These are phyloP conservation scores for Ivindomyrus marchei DNA, from an alignment of 2,113 vertebrate species.

Conservation along the genomic window DNA sequence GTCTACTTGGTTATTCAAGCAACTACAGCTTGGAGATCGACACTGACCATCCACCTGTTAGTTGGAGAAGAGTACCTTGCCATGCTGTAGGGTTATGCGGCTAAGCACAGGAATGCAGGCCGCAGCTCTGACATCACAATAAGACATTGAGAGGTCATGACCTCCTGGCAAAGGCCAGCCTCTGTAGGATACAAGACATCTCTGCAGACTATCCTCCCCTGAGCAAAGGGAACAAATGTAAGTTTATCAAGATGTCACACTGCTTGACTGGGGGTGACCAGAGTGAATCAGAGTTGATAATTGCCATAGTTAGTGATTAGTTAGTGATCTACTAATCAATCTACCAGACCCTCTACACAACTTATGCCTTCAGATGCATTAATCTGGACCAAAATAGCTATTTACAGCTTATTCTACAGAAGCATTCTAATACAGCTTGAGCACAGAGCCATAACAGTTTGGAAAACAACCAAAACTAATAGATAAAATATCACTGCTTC, in stretches of 20 bases:
- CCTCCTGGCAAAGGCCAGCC: neutral
- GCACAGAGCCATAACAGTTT: neutral
- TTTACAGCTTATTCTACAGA: neutral
- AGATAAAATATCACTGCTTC: neutral
- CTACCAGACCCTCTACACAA: neutral
- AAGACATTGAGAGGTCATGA: neutral
- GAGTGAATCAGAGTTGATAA: neutral
- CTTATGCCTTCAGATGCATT: neutral
- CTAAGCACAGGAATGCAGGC: neutral
- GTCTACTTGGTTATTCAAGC: neutral
- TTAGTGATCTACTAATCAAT: neutral
- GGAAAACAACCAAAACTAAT: neutral
- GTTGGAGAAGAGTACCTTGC: neutral
- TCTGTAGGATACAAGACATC: neutral
- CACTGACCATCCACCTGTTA: neutral
- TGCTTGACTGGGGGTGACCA: neutral
- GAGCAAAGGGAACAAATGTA: neutral
- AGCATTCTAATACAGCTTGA: neutral
- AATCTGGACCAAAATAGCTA: neutral
- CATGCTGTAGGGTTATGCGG: neutral
- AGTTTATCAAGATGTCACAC: neutral
- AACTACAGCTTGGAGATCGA: neutral
- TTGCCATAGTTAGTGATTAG: neutral
- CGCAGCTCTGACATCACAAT: neutral
- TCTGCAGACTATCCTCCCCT: neutral